A percentile compares a stretch with the other conserved stretches of the same genome.
phyloP scores from a whole-genome alignment of 2,113 vertebrate species.

The Dascyllus trimaculatus region DNA sequence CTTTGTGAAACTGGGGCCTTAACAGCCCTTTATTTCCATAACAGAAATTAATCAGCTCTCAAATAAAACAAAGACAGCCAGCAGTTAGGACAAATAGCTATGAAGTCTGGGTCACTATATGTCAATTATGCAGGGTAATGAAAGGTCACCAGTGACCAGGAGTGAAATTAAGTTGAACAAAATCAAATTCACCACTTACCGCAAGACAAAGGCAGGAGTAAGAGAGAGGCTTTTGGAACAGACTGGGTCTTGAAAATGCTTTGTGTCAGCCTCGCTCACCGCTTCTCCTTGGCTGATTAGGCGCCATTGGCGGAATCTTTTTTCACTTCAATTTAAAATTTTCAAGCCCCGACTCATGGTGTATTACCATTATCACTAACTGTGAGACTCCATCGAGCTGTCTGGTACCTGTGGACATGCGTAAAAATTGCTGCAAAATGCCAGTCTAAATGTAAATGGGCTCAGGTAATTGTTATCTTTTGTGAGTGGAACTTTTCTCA shows the following conservation, averaged over 20 bases:
- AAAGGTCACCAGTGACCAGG: neutral
- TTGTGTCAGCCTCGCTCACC: constrained; percentile 48
- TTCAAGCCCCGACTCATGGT: constrained; percentile 65
- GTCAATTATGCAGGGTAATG: neutral
- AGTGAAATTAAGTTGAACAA: neutral
- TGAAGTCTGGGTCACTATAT: constrained; percentile 7
- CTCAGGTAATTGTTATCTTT: constrained; percentile 82
- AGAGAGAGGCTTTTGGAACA: constrained; percentile 16
- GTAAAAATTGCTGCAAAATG: constrained; percentile 79
- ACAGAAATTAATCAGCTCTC: neutral
- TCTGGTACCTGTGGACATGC: constrained; percentile 78
- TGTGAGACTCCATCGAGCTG: constrained; percentile 73
- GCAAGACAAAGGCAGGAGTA: constrained; percentile 23
- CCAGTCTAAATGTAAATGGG: constrained; percentile 87
- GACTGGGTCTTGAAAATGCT: constrained; percentile 24
- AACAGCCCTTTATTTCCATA: neutral
- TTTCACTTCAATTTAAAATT: constrained; percentile 71
- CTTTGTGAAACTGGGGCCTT: neutral
- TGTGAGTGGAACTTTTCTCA: constrained; percentile 78
- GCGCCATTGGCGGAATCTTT: constrained; percentile 67
- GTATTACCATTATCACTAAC: constrained; percentile 78
- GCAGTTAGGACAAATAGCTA: neutral
- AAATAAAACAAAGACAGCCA: neutral
- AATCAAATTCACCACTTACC: constrained; percentile 10
- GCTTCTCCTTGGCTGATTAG: constrained; percentile 72